Evolutionary conservation across 2,888 invertebrate species (phyloP), one percentile per base, ranked within the genome.

Genomic region (Eucera pruinosa): DNA sequence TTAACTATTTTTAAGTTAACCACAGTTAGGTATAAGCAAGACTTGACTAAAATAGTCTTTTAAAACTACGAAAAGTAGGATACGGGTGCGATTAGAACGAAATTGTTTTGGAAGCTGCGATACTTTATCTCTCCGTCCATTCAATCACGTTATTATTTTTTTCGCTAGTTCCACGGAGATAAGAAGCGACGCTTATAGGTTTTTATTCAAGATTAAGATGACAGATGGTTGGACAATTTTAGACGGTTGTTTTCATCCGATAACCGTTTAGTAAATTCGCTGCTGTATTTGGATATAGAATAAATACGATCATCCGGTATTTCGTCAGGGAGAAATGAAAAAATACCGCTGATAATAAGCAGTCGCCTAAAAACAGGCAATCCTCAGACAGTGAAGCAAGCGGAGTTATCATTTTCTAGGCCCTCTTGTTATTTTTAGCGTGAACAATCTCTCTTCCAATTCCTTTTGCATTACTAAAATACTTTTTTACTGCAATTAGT

Each of bases 311-410:
- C 2, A 11, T 0, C 2, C 2, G 6, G 11, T 62, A 30, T 74
- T 74, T 62, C 75, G 13, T 57, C 64, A 73, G 48, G 11, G 5
- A 2, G 36, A 4, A 23, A 11, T 1, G 18, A 18, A 60, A 47
- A 57, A 27, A 30, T 30, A 25, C 18, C 3, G 11, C 6, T 13
- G 62, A 74, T 50, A 48, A 74, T 43, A 25, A 3, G 20, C 2
- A 2, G 9, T 0, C 76, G 75, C 76, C 65, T 75, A 18, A 5
- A 20, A 11, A 7, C 7, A 75, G 76, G 76, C 76, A 58, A 75
- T 41, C 33, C 7, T 2, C 9, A 13, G 20, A n/a, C 76, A 11
- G 0, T 9, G 13, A 5, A n/a, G 57, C 30, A 7, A n/a, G 36
- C 18, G 4, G 45, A n/a, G 15, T 9, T 20, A 13, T 7, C 45